Percentiles rank a stretch among this genome's conserved stretches.
phyloP scores from a whole-genome alignment of 2,797 vertebrate species.

The Acanthopagrus latus region DNA sequence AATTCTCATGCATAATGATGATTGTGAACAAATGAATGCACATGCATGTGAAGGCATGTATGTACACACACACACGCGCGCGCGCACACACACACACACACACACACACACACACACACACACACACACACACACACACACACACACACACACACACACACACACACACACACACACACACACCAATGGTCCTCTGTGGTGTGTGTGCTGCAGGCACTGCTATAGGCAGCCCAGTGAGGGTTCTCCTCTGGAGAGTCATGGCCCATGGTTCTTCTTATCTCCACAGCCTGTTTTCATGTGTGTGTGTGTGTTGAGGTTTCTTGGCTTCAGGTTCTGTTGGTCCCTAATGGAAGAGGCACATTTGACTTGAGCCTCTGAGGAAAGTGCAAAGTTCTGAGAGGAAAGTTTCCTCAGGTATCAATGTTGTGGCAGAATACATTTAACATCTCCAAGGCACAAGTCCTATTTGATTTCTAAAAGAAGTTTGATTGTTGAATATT shows the following conservation, averaged over 20 bases:
- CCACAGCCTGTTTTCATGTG: constrained; percentile 50
- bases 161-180: constrained; percentile 26
- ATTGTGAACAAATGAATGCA: constrained; percentile 41
- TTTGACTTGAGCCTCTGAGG: constrained; percentile 61
- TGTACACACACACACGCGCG: constrained; percentile 24
- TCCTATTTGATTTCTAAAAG: background rate
- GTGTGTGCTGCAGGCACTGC: constrained; percentile 78
- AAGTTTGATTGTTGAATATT: background rate
- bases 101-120: constrained; percentile 32
- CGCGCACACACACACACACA: constrained; percentile 31
- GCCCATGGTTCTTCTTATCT: constrained; percentile 72
- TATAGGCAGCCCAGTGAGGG: constrained; percentile 71
- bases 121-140: constrained; percentile 31
- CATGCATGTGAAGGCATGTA: constrained; percentile 5
- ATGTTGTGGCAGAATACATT: constrained; percentile 27
- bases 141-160: constrained; percentile 32
- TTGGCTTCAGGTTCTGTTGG: constrained; percentile 59
- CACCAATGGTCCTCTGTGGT: constrained; percentile 46
- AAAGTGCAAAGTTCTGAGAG: constrained; percentile 46
- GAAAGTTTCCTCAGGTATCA: constrained; percentile 52
- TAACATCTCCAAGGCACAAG: constrained; percentile 15
- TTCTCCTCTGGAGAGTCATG: constrained; percentile 61
- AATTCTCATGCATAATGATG: constrained; percentile 71
- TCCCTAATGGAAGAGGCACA: constrained; percentile 54
- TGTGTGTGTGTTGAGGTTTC: constrained; percentile 41